Percentiles rank a stretch among this genome's conserved stretches.
phyloP scores from a whole-genome alignment of 2,888 invertebrate genomes.

The Pseudococcus longispinus region DNA sequence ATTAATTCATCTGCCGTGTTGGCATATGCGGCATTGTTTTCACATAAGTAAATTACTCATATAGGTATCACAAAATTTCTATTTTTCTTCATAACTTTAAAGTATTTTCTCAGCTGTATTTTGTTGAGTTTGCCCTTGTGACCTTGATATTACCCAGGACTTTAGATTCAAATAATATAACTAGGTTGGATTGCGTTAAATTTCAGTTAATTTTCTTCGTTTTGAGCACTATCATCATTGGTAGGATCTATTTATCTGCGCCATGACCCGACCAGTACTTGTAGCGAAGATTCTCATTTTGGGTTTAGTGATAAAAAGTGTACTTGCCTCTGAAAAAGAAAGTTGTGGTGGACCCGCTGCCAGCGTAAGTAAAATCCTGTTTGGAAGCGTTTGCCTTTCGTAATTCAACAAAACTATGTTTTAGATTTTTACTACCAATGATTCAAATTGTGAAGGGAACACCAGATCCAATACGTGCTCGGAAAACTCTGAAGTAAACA shows the following conservation, averaged over 20 bases:
- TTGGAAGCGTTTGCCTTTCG: not conserved
- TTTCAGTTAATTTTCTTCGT: not conserved
- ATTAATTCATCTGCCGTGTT: not conserved
- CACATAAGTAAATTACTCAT: not conserved
- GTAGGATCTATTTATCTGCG: not conserved
- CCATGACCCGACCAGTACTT: not conserved
- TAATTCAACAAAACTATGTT: not conserved
- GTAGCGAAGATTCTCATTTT: not conserved
- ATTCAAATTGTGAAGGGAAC: not conserved
- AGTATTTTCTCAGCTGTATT: not conserved
- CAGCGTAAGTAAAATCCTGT: not conserved
- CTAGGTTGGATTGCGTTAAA: not conserved
- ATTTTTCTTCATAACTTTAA: not conserved
- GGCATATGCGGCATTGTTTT: not conserved
- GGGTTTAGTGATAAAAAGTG: not conserved
- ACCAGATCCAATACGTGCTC: not conserved
- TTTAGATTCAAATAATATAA: not conserved
- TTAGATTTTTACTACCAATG: not conserved
- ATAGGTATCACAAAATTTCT: not conserved
- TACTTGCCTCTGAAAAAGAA: not conserved
- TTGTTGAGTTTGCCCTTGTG: not conserved
- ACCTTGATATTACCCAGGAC: not conserved
- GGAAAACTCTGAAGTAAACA: not conserved
- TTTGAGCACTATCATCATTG: not conserved
- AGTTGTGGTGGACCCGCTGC: not conserved